These are phyloP conservation scores for Bombycilla garrulus DNA, from an alignment of 2,113 vertebrate species.

Conservation along the genomic window DNA sequence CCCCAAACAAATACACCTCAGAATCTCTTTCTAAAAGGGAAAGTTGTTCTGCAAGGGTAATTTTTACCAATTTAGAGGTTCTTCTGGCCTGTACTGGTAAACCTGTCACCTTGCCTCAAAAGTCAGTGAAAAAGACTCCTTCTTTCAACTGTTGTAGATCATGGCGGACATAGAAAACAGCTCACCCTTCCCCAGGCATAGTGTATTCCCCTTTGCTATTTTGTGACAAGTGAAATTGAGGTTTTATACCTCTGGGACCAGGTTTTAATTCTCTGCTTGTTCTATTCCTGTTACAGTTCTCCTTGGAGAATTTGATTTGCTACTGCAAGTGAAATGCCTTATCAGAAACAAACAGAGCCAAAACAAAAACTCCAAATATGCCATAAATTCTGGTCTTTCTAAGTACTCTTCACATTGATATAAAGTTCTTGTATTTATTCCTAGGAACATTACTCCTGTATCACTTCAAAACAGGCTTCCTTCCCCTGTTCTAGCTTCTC, in stretches of 20 bases:
- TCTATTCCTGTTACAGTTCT: not conserved
- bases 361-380: not conserved
- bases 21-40: not conserved
- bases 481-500: not conserved
- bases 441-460: not conserved
- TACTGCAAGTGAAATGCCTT: slow-evolving; percentile 10
- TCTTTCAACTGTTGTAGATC: not conserved
- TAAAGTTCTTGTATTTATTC: not conserved
- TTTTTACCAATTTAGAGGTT: not conserved
- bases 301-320: slow-evolving; percentile 17
- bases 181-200: not conserved
- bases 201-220: not conserved
- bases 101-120: not conserved
- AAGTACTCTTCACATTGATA: not conserved
- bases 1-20: not conserved
- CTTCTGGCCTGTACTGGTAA: not conserved
- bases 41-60: not conserved
- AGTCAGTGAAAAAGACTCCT: not conserved
- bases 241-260: not conserved
- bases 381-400: not conserved
- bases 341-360: not conserved
- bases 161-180: not conserved
- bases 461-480: not conserved
- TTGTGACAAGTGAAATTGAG: not conserved
- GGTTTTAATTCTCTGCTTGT: slow-evolving; percentile 17